Evolutionary conservation across 2,888 invertebrate genomes (phyloP).

Genomic region (Philereme transversata): DNA sequence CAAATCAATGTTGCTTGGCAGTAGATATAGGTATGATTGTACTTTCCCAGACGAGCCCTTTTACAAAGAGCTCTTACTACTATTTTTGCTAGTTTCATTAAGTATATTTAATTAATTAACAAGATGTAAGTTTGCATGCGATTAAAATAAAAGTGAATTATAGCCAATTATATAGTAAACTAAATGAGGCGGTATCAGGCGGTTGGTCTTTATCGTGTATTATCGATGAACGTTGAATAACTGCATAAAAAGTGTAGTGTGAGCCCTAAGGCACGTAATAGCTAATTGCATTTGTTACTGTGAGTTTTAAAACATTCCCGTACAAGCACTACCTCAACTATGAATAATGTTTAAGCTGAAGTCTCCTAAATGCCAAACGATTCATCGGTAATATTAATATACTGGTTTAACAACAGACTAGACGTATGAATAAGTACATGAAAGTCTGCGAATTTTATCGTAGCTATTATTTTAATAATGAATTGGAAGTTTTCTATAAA

Average conservation of each 20-base stretch:
- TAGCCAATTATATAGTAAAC: conserved; percentile 25
- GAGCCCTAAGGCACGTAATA: conserved; percentile 46
- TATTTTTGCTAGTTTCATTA: too few species aligned
- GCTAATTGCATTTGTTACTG: conserved; percentile 62
- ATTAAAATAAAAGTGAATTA: conserved; percentile 28
- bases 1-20: too few species aligned
- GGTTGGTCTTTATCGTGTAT: conserved; percentile 54
- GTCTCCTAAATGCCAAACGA: conserved; percentile 21
- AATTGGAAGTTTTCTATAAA: not conserved
- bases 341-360: conserved; percentile 15
- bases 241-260: conserved; percentile 39
- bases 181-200: conserved; percentile 42
- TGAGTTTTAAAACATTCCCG: conserved; percentile 22
- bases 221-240: conserved; percentile 54
- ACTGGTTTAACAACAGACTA: conserved; percentile 9
- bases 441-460: conserved; percentile 1
- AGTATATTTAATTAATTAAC: conserved; percentile 19
- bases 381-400: conserved; percentile 10
- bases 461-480: conserved; percentile 3
- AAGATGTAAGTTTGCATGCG: conserved; percentile 13
- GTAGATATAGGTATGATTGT: too few species aligned
- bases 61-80: too few species aligned
- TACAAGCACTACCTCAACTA: conserved; percentile 2
- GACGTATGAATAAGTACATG: not conserved
- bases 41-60: too few species aligned